phyloP scores from a whole-genome alignment of 2,113 vertebrate species.

The Mustela nigripes region DNA sequence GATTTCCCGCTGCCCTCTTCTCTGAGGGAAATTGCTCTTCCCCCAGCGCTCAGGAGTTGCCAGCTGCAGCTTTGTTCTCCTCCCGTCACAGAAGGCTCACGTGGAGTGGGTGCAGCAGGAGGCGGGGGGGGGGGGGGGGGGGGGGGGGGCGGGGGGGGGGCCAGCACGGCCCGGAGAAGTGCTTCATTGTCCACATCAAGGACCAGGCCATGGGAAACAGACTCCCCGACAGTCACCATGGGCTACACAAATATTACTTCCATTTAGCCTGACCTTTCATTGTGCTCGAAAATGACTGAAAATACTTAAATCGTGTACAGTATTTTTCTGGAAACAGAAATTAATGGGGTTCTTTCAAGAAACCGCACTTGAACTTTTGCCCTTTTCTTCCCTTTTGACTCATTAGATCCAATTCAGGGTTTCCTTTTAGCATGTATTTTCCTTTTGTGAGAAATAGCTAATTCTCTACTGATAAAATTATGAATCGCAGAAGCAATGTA shows the following conservation, averaged over 20 bases:
- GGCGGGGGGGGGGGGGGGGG: not conserved
- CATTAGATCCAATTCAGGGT: constrained; percentile 65
- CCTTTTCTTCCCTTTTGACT: constrained; percentile 70
- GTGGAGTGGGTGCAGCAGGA: not conserved
- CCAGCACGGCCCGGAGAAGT: not conserved
- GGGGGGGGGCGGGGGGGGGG: too few relatives aligned
- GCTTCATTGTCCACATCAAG: not conserved
- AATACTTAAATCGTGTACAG: not conserved
- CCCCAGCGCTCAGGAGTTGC: not conserved
- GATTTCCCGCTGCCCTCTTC: not conserved
- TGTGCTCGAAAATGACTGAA: constrained; percentile 64
- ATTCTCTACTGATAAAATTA: constrained; percentile 64
- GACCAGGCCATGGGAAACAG: constrained; percentile 46
- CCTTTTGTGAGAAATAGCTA: constrained; percentile 62
- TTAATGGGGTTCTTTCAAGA: constrained; percentile 74
- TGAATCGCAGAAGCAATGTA: constrained; percentile 37
- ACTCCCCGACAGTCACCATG: constrained; percentile 44
- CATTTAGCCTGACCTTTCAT: constrained; percentile 73
- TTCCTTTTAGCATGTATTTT: constrained; percentile 73
- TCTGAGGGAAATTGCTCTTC: not conserved
- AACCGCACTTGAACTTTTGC: constrained; percentile 68
- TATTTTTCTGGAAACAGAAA: constrained; percentile 74
- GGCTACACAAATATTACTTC: constrained; percentile 60
- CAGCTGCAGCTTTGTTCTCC: not conserved
- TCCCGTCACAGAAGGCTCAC: not conserved